These are phyloP conservation scores for Epinotia bilunana DNA, from an alignment of 2,888 invertebrate species.

Conservation along the genomic window DNA sequence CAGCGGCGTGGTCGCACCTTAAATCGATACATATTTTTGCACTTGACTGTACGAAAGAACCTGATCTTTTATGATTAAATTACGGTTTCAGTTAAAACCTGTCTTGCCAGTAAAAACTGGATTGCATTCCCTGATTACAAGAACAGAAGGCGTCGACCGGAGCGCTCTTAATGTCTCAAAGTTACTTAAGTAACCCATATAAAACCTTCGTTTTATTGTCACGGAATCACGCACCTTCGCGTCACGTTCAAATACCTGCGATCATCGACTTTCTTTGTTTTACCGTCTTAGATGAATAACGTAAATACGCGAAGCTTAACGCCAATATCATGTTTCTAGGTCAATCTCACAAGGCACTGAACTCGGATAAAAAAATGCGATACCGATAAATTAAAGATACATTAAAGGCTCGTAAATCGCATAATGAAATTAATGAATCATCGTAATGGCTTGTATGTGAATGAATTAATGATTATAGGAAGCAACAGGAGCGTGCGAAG, in stretches of 20 bases:
- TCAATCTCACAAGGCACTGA: constrained; percentile 20
- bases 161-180: not conserved
- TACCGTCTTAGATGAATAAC: too few species aligned
- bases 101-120: not conserved
- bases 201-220: too few species aligned
- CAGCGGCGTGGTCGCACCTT: too few species aligned
- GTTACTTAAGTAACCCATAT: not conserved
- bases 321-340: constrained; percentile 20
- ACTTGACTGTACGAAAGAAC: too few species aligned
- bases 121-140: not conserved
- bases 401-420: constrained; percentile 3
- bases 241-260: too few species aligned
- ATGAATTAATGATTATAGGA: constrained; percentile 16
- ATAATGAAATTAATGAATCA: constrained; percentile 39
- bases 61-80: not conserved
- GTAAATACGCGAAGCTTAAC: not conserved
- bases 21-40: too few species aligned
- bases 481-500: constrained; percentile 23
- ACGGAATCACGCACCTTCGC: too few species aligned
- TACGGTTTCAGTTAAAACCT: not conserved
- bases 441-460: constrained; percentile 5
- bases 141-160: constrained; percentile 3
- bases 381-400: constrained; percentile 19
- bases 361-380: constrained; percentile 22
- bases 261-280: too few species aligned